Percentiles rank a stretch among this genome's conserved stretches.
Evolutionary conservation across 1,140 invertebrate genomes (phyloP).

Genomic region (Drosophila erecta): DNA sequence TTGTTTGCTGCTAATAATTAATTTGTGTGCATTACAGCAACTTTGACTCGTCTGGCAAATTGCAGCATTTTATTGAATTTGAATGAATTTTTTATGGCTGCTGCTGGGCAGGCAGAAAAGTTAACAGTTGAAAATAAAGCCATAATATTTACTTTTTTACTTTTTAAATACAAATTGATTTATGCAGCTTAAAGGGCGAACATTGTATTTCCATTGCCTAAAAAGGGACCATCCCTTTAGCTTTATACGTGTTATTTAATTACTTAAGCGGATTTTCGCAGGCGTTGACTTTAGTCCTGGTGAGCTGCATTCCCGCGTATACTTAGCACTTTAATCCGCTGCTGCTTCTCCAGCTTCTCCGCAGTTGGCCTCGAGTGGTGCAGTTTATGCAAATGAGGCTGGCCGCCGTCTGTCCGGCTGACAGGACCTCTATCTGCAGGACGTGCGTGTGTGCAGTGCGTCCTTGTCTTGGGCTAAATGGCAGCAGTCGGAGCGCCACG

Average conservation of each 20-base stretch:
- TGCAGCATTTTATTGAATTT: slow-evolving; percentile 60
- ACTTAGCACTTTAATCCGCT: slow-evolving; percentile 9
- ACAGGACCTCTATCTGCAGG: slow-evolving; percentile 20
- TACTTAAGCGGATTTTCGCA: slow-evolving; percentile 31
- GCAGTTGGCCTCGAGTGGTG: slow-evolving; percentile 25
- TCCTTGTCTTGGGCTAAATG: slow-evolving; percentile 61
- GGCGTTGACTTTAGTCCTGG: slow-evolving; percentile 4
- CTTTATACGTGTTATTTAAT: slow-evolving; percentile 13
- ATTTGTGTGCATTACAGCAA: slow-evolving; percentile 62
- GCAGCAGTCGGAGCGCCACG: slow-evolving; percentile 31
- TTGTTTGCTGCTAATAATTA: slow-evolving; percentile 61
- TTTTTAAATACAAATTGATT: too few species aligned
- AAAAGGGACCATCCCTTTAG: background rate
- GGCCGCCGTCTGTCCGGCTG: slow-evolving; percentile 14
- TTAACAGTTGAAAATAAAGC: too few species aligned
- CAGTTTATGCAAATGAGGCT: slow-evolving; percentile 70
- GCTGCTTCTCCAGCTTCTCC: slow-evolving; percentile 15
- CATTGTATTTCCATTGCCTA: too few species aligned
- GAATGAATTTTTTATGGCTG: slow-evolving; percentile 58
- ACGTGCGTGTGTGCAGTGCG: slow-evolving; percentile 29
- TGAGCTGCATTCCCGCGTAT: slow-evolving; percentile 6
- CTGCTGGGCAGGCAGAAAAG: background rate
- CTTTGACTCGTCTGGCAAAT: slow-evolving; percentile 24
- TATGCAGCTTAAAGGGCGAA: too few species aligned
- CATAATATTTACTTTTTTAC: too few species aligned